Evolutionary conservation across 2,888 invertebrate genomes (phyloP), one percentile per base, ranked within the genome.

Genomic region (Temnothorax rugatulus): DNA sequence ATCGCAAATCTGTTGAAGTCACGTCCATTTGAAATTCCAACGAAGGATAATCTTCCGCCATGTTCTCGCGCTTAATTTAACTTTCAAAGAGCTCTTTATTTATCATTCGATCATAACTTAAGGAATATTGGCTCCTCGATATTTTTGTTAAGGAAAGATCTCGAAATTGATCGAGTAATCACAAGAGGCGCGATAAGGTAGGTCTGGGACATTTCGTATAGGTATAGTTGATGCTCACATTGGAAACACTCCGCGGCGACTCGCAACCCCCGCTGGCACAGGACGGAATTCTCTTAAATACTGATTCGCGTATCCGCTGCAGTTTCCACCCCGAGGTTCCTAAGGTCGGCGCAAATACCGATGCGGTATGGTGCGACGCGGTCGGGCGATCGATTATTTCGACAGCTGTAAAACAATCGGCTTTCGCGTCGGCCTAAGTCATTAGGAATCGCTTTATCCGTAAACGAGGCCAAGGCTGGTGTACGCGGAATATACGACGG

Each of bases 211-310:
- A 25, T 47, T 64, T 50, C 5, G 54, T 18, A 13, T 76, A 75
- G 44, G 79, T 64, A 77, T 73, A 52, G 21, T 59, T 13, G 47
- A 57, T 8, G 82, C 21, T 21, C 38, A 69, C 47, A 64, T 66
- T 21, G 41, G 34, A 38, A 82, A 69, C 82, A 66, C 34, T 52
- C 29, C 44, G 69, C 64, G 64, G 63, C 54, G 47, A 73, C 38
- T 44, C 29, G 41, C 74, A 41, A 52, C 41, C 68, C 21, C 8
- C 7, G 34, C 44, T 64, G 71, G 38, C 79, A 44, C 41, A 41
- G 29, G 52, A 79, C 13, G 59, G 61, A 59, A 84, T 54, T 74
- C 66, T 54, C 63, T 81, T 84, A 82, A 76, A 75, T 63, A 83
- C 57, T 15, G 41, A 69, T 44, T 38, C 18, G 25, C 66, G 41